Evolutionary conservation across 2,113 vertebrate genomes (phyloP).

Genomic region (Trematocara marginatum): DNA sequence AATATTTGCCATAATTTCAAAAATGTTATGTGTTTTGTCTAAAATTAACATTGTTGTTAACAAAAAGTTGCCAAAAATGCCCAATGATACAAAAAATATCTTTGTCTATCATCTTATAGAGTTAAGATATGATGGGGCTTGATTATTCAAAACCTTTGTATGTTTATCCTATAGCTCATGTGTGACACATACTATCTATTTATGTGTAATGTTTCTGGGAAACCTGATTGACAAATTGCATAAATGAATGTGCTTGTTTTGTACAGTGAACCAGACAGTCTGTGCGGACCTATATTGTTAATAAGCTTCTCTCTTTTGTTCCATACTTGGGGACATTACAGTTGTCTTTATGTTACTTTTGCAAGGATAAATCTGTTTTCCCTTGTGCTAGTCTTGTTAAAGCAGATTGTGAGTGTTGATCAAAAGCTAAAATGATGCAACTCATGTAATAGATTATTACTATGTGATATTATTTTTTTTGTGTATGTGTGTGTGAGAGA

Average conservation of each 20-base stretch:
- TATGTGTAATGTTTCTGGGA: background rate
- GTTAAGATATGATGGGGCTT: rapidly evolving
- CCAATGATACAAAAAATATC: background rate
- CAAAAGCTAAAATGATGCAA: background rate
- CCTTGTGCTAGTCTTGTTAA: background rate
- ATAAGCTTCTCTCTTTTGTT: background rate
- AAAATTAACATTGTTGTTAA: background rate
- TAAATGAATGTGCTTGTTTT: background rate
- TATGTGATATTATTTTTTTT: background rate
- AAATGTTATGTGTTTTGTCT: background rate
- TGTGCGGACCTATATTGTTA: rapidly evolving
- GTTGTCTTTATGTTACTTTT: background rate
- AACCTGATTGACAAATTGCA: background rate
- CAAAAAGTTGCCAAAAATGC: background rate
- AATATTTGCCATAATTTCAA: background rate
- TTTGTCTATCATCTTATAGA: background rate
- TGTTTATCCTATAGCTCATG: background rate
- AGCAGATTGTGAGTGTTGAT: background rate
- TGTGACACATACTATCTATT: background rate
- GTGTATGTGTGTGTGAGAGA: rapidly evolving
- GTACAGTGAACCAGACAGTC: background rate
- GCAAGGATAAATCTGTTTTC: background rate
- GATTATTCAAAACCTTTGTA: background rate
- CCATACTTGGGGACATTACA: background rate
- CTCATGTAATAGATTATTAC: rapidly evolving